Evolutionary conservation across 2,113 vertebrate species (phyloP).

Genomic region (Willisornis vidua): DNA sequence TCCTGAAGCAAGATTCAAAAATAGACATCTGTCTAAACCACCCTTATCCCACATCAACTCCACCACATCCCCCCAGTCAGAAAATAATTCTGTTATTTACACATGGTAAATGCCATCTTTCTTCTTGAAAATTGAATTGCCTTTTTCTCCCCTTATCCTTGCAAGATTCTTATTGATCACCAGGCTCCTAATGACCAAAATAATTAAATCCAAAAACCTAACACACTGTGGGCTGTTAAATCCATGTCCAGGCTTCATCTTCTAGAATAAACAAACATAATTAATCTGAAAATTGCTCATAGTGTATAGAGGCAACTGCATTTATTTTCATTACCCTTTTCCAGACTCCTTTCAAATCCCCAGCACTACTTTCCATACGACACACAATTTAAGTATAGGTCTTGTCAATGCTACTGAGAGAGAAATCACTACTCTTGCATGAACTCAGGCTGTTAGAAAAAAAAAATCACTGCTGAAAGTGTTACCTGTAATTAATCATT

Average conservation of each 20-base stretch:
- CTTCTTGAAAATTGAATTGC: background rate
- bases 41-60: background rate
- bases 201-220: background rate
- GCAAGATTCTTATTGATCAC: background rate
- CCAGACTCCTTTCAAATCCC: background rate
- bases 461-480: background rate
- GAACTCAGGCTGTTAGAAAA: background rate
- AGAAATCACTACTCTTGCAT: background rate
- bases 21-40: background rate
- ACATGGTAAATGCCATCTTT: background rate
- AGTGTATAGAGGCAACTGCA: background rate
- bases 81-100: background rate
- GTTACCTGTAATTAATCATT: background rate
- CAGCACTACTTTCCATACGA: background rate
- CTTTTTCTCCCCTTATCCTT: accelerated
- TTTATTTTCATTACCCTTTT: background rate
- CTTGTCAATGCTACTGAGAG: background rate
- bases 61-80: background rate
- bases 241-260: background rate
- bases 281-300: background rate
- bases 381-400: background rate
- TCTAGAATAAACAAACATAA: background rate
- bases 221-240: background rate
- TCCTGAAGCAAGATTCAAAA: background rate
- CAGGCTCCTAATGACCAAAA: background rate